Conservation (phyloP, 2,113 vertebrate species). For the Stigmatopora nigra region DNA sequence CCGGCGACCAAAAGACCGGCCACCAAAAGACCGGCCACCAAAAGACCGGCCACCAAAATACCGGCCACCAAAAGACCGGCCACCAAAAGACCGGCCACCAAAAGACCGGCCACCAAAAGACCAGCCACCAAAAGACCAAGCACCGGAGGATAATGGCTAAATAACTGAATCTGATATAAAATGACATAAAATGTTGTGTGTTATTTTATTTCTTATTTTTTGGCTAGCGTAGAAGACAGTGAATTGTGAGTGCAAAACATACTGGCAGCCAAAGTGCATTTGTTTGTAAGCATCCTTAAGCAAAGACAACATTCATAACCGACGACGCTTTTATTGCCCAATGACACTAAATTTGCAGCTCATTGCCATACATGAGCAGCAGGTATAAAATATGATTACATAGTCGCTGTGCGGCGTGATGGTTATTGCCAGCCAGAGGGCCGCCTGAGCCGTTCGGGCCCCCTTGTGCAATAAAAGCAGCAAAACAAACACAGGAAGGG, state of each 20-base stretch:
- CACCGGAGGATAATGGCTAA: constrained; percentile 20
- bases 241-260: constrained; percentile 5
- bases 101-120: too few relatives aligned
- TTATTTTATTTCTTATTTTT: too few relatives aligned
- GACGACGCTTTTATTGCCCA: not conserved
- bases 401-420: not conserved
- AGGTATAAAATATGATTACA: constrained; percentile 25
- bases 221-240: not conserved
- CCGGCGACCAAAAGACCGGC: too few relatives aligned
- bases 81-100: too few relatives aligned
- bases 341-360: constrained; percentile 2
- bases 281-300: not conserved
- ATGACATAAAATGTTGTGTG: not conserved
- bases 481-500: constrained; percentile 18
- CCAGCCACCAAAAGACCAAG: too few relatives aligned
- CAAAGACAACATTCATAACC: constrained; percentile 10
- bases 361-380: constrained; percentile 13
- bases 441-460: constrained; percentile 8
- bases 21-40: too few relatives aligned
- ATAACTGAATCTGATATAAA: not conserved
- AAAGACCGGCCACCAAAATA: too few relatives aligned
- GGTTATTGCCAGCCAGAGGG: constrained; percentile 18
- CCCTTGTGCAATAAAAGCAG: not conserved
- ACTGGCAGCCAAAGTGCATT: not conserved
- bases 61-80: too few relatives aligned